Evolutionary conservation across 2,797 vertebrate species (phyloP), one percentile per base, ranked within the genome.

Genomic region (Crocodylus rhombifer): DNA sequence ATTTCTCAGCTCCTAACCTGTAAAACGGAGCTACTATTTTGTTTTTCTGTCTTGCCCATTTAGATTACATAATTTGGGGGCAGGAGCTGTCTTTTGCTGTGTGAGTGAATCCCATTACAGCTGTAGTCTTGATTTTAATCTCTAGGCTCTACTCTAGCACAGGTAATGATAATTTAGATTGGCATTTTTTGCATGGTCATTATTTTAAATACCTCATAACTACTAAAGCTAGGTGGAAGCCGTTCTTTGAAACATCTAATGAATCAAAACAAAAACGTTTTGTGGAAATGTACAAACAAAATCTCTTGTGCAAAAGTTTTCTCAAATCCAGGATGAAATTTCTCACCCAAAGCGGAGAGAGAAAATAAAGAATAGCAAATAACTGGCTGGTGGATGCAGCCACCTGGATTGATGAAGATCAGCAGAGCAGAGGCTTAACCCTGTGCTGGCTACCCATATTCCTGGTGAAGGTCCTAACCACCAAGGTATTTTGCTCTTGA

Each of bases 21-120:
- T 89, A 85, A 81, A 90, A 92, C 14, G 77, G 91, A 79, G 77
- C 80, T 77, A 58, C 65, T 63, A 75, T 88, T 92, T 82, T 56
- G 58, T 83, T 57, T 73, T 81, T 60, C 8, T 92, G 30, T 16
- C 14, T 30, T 89, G 51, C 33, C 21, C 1, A 0, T 88, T 92
- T 65, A 84, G 65, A 63, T 93, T 67, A 88, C 20, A 12, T 60
- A 60, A 75, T 93, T 95, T 77, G 56, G 58, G 87, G 42, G 17
- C 67, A 82, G 85, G 75, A 86, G 93, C 80, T 62, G 51, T 64
- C 84, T 33, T 30, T 63, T n/a, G 36, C 69, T 20, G n/a, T 76
- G 74, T 33, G 77, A 88, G 42, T 28, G 86, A 90, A 81, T 15
- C 78, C 30, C 71, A 67, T 64, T 28, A 80, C 61, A 84, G 25